These are phyloP conservation scores for Ranitomeya variabilis DNA, from an alignment of 2,113 vertebrate genomes.

Conservation along the genomic window DNA sequence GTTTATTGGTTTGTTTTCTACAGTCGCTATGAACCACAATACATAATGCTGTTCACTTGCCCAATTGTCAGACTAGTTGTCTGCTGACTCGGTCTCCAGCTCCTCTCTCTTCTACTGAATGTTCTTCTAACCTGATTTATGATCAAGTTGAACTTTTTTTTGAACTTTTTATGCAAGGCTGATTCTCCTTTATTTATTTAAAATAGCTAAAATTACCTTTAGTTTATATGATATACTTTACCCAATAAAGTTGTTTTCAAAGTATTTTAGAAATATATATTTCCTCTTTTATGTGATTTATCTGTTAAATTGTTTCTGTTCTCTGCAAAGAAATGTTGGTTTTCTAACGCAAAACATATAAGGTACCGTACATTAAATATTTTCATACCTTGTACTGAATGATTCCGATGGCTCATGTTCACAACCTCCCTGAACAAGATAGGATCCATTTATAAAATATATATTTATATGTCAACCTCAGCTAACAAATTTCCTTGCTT, in stretches of 20 bases:
- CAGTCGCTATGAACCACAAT: too few relatives aligned
- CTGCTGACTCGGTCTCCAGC: too few relatives aligned
- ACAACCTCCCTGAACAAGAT: neutral
- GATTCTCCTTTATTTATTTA: neutral
- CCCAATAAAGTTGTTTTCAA: neutral
- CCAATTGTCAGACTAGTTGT: too few relatives aligned
- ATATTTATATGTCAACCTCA: neutral
- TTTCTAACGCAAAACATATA: neutral
- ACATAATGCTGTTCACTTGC: too few relatives aligned
- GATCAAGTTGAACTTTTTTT: too few relatives aligned
- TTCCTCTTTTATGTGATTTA: neutral
- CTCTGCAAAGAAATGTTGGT: neutral
- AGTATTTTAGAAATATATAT: neutral
- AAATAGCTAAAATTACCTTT: neutral
- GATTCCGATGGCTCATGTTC: neutral
- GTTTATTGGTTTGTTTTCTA: too few relatives aligned
- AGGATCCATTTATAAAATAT: neutral
- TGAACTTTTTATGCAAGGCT: neutral
- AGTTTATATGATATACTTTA: neutral
- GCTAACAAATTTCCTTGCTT: neutral
- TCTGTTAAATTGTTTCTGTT: neutral
- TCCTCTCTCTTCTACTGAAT: too few relatives aligned
- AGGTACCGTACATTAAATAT: conserved; percentile 1
- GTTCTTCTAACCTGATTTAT: too few relatives aligned
- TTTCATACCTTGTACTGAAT: neutral